Base-by-base conservation (phyloP, 2,113 vertebrate genomes). In the Sylvilagus bachmani region DNA sequence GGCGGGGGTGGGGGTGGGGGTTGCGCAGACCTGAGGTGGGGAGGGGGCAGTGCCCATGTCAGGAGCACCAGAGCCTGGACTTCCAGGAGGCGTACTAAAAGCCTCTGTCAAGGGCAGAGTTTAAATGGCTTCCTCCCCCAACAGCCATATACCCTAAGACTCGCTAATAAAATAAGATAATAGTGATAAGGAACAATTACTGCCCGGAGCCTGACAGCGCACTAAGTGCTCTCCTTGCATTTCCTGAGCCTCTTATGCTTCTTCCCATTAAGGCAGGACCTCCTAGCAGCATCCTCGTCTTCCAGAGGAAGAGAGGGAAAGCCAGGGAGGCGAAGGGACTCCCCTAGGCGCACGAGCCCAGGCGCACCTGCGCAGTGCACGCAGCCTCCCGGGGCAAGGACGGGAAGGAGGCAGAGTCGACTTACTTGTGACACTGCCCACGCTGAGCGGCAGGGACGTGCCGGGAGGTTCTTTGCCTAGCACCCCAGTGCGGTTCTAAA, bases 81-180 rank as follows among this genome's bases (percentile, higher is more conserved):
- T 79, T 90, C 21, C 66, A 71, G 91, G 74, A 71, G 92, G 74
- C 90, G 55, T 10, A 87, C 38, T 10, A 87, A 51, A 83, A 78
- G 44, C 77, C 79, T 88, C 75, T 7, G 10, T 87, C 62, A 79
- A 89, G 55, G 53, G 80, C 71, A 24, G 6, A 38, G 36, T 12
- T 82, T 27, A 33, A 38, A 27, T 44, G 36, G 55, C 33, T 83
- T 67, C 25, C 29, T 38, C 5, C 36, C 77, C 6, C n/a, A 38
- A n/a, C 1, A 38, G 73, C 27, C 62, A 24, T 19, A 29, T 74
- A 61, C 21, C 69, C 75, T 62, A 53, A 84, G 88, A 90, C 11
- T 91, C 74, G 44, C 90, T 93, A 36, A 81, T 89, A 79, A 83
- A 70, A 81, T 75, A 70, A 80, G 77, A 75, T 79, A 66, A 75